Evolutionary conservation across 1,140 invertebrate species (phyloP), one percentile per base, ranked within the genome.

Genomic region (Babylonia areolata): DNA sequence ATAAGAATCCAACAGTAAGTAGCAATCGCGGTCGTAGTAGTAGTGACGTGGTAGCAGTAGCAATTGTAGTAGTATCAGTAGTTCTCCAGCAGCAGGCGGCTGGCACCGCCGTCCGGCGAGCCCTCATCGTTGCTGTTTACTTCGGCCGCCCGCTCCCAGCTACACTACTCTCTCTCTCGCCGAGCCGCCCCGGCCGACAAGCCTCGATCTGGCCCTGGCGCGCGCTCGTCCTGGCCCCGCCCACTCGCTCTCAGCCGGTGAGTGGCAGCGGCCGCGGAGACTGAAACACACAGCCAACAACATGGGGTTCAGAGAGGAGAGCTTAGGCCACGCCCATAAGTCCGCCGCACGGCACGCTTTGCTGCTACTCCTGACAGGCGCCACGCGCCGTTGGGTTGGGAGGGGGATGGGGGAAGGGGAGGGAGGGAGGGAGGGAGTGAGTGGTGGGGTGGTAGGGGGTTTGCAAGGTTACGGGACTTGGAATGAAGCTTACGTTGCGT

Each of bases 51-150:
- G n/a, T n/a, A n/a, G n/a, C n/a, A n/a, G n/a, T n/a, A n/a, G n/a
- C n/a, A n/a, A n/a, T n/a, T n/a, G n/a, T n/a, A n/a, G n/a, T n/a
- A n/a, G n/a, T n/a, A n/a, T n/a, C n/a, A n/a, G n/a, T n/a, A n/a
- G n/a, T n/a, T n/a, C n/a, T n/a, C n/a, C n/a, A n/a, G n/a, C 88
- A 89, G 75, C 90, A 86, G 85, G 89, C 86, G 85, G 87, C 84
- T 42, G 87, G 77, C 69, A 64, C 81, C 80, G 88, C 86, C 86
- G 88, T 89, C 84, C 81, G 86, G 71, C 86, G 89, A 80, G 71
- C 87, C 83, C 86, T 88, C 91, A 91, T 91, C 87, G 81, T 89
- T 87, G 84, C 89, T 87, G 88, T 90, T 90, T 88, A 86, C 81
- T 81, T 89, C 58, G 84, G 33, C 75, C 86, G 84, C 75, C 73